Base-by-base conservation (phyloP, 2,113 vertebrate genomes). In the Strix aluco region DNA sequence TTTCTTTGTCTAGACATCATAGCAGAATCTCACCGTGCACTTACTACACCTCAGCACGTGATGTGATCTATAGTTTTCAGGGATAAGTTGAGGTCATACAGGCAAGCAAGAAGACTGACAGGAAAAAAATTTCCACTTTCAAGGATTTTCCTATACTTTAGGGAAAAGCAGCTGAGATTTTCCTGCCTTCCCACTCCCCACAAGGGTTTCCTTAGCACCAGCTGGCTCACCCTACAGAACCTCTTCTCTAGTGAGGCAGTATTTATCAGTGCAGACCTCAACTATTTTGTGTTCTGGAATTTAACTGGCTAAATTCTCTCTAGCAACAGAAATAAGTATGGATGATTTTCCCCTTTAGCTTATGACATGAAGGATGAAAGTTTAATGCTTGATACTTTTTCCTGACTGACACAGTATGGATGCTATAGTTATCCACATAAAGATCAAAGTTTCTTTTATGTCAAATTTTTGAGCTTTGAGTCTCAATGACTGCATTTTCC, bases 41-140 rank as follows among this genome's bases (percentile, higher is more conserved):
- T 11, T 18, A 9, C n/a, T 14, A 25, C 1, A 1, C 38, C 19
- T 3, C 2, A 58, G 40, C 18, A 14, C 0, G 2, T 25, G 11
- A 42, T 47, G 13, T 2, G 3, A 1, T 36, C 42, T 32, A 49
- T 21, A 29, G 13, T 61, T 74, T 29, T 73, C 63, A 58, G 51
- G 55, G 5, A 5, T 62, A 52, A 51, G 1, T 62, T 91, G 36
- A 51, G 51, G 42, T 54, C 4, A 62, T 13, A 15, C 16, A 63
- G 42, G 4, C 12, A 63, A 63, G 23, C 11, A 67, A 74, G 17
- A 62, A 70, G 59, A 81, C 52, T 5, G 3, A 29, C 19, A 74
- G 29, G 16, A 55, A 93, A 57, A 42, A 69, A 44, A 42, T 32
- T 67, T 69, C 17, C 22, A 20, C 14, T 63, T 15, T 38, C 10